Evolutionary conservation across 2,888 invertebrate genomes (phyloP), one percentile per base, ranked within the genome.

Genomic region (Acholoe squamosa): DNA sequence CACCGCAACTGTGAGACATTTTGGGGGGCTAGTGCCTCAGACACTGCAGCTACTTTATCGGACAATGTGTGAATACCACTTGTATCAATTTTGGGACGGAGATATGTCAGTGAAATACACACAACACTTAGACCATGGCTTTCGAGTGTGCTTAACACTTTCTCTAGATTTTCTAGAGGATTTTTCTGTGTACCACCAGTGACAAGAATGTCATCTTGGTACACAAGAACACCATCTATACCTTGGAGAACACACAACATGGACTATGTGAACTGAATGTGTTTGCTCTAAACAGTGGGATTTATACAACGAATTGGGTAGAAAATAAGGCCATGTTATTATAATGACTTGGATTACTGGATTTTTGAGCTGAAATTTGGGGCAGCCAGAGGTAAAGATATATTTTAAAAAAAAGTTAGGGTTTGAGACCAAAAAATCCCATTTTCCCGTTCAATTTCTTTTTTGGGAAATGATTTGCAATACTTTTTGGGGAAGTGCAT

Each of bases 241-340:
- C 52, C 89, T 33, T 76, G 76, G 7, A 89, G 89, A n/a, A 89
- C 19, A n/a, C n/a, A n/a, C n/a, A n/a, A n/a, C n/a, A n/a, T n/a
- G n/a, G n/a, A n/a, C n/a, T n/a, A n/a, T n/a, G n/a, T n/a, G n/a
- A n/a, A n/a, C n/a, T n/a, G n/a, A n/a, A n/a, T n/a, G n/a, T n/a
- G n/a, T n/a, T n/a, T n/a, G n/a, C n/a, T n/a, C n/a, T n/a, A n/a
- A n/a, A n/a, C n/a, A n/a, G n/a, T n/a, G n/a, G n/a, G n/a, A n/a
- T n/a, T n/a, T n/a, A n/a, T n/a, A n/a, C n/a, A n/a, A n/a, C n/a
- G n/a, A n/a, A n/a, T n/a, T n/a, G n/a, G n/a, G n/a, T n/a, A n/a
- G n/a, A n/a, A n/a, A n/a, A n/a, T n/a, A n/a, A n/a, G n/a, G n/a
- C n/a, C n/a, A n/a, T n/a, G n/a, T n/a, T n/a, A n/a, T n/a, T n/a